Conservation (phyloP, 2,797 vertebrate genomes). For the Fistularia commersonii region DNA sequence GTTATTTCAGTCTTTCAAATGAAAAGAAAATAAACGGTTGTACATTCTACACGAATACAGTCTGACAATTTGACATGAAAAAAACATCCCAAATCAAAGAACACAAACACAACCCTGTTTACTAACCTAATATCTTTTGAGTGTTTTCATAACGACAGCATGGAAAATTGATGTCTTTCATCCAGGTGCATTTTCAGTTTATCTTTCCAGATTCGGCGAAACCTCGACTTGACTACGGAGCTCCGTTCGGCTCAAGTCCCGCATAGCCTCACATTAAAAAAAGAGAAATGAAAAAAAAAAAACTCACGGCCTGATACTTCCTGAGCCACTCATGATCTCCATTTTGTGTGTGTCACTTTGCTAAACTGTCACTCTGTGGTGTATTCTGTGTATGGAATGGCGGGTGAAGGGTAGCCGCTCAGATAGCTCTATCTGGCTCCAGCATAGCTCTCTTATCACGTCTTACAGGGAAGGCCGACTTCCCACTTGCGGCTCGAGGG, state of each 20-base stretch:
- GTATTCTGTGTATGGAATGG: slow-evolving; percentile 61
- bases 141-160: neutral
- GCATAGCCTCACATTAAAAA: slow-evolving; percentile 1
- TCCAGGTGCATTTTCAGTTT: neutral
- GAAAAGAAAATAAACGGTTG: too few relatives aligned
- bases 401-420: slow-evolving; percentile 56
- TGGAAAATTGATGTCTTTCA: neutral
- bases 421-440: slow-evolving; percentile 78
- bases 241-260: slow-evolving; percentile 2
- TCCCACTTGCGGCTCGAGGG: slow-evolving; percentile 44
- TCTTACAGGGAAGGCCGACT: slow-evolving; percentile 41
- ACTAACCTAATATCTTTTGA: too few relatives aligned
- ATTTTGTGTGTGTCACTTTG: slow-evolving; percentile 54
- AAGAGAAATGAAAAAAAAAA: too few relatives aligned
- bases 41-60: too few relatives aligned
- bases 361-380: slow-evolving; percentile 34
- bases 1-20: too few relatives aligned
- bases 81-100: too few relatives aligned
- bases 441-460: slow-evolving; percentile 75
- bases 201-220: neutral
- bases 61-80: too few relatives aligned
- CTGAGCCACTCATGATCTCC: slow-evolving; percentile 22
- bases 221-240: slow-evolving; percentile 4
- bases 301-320: too few relatives aligned
- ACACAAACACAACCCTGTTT: too few relatives aligned